Conservation (phyloP, 2,888 invertebrate species). For the Yponomeuta plumbellus region DNA sequence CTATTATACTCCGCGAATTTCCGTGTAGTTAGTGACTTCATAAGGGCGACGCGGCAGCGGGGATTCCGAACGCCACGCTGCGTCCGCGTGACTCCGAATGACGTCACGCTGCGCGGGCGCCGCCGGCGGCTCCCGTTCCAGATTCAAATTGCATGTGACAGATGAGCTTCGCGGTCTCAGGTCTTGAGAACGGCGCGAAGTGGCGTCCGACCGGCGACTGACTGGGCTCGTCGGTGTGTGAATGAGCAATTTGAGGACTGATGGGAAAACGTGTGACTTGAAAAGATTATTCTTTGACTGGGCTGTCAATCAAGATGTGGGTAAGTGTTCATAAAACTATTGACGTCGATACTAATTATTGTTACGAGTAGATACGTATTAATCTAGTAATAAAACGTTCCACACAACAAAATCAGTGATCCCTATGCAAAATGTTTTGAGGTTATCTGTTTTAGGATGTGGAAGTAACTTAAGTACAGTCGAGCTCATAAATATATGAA, state of each 20-base stretch:
- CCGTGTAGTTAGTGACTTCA: slow-evolving; percentile 31
- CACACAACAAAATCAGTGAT: too few species aligned
- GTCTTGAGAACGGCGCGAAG: slow-evolving; percentile 43
- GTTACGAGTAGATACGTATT: too few species aligned
- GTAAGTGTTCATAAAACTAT: background rate
- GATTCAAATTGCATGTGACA: slow-evolving; percentile 56
- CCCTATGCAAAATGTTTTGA: too few species aligned
- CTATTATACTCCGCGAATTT: slow-evolving; percentile 23
- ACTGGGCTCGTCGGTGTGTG: slow-evolving; percentile 53
- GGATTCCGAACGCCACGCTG: slow-evolving; percentile 32
- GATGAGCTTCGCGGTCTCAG: slow-evolving; percentile 47
- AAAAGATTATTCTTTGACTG: slow-evolving; percentile 15
- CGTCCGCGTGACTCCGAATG: slow-evolving; percentile 48
- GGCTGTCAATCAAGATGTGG: background rate
- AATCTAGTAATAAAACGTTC: too few species aligned
- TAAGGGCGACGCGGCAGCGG: slow-evolving; percentile 31
- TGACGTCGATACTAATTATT: background rate
- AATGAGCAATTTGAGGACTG: slow-evolving; percentile 63
- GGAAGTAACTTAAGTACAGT: too few species aligned
- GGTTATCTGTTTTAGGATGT: too few species aligned
- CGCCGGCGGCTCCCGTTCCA: slow-evolving; percentile 36
- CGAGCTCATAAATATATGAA: too few species aligned
- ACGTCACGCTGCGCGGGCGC: slow-evolving; percentile 54
- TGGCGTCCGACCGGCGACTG: slow-evolving; percentile 45
- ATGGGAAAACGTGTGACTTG: slow-evolving; percentile 46